Base-by-base conservation (phyloP, 1,140 invertebrate genomes). In the Dinoponera quadriceps region DNA sequence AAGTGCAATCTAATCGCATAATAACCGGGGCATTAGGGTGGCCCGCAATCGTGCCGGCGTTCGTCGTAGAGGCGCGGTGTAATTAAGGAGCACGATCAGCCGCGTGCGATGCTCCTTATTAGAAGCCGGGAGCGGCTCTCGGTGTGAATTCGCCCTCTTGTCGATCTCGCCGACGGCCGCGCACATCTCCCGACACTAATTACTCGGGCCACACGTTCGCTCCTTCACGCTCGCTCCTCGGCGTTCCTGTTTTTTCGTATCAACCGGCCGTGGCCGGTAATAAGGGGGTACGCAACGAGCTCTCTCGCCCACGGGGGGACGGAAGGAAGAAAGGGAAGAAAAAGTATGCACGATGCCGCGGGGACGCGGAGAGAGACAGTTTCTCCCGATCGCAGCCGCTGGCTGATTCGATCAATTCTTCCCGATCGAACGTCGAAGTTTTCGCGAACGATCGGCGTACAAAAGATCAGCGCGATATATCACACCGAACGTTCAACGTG, bases 1-100 rank as follows among this genome's bases (percentile, higher is more conserved):
- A 86, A 84, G 82, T 80, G 54, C 84, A 72, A 78, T 72, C 68
- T 81, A 84, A 86, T 84, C 85, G 85, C 62, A 59, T 85, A 80
- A 85, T 84, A 29, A 51, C 48, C 62, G 57, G 78, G 84, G 54
- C 84, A 86, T 86, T 86, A 86, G 82, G 73, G 38, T 54, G 51
- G 60, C 54, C 83, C 57, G 51, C 22, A 71, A 29, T 51, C 62
- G 55, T n/a, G 22, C 18, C 20, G 14, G 22, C 48, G 44, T 25
- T 78, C 73, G 68, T 78, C 73, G 68, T 48, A 74, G 83, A 69
- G 65, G 25, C 11, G 55, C 1, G 18, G 69, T 44, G 72, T 59
- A 85, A 83, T 85, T 84, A 83, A 83, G 82, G 82, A 77, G 49
- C 54, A 38, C 81, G 82, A 65, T 49, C 74, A 55, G 74, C 51